Conservation (phyloP, 2,797 vertebrate species). For the Telmatherina bonti region DNA sequence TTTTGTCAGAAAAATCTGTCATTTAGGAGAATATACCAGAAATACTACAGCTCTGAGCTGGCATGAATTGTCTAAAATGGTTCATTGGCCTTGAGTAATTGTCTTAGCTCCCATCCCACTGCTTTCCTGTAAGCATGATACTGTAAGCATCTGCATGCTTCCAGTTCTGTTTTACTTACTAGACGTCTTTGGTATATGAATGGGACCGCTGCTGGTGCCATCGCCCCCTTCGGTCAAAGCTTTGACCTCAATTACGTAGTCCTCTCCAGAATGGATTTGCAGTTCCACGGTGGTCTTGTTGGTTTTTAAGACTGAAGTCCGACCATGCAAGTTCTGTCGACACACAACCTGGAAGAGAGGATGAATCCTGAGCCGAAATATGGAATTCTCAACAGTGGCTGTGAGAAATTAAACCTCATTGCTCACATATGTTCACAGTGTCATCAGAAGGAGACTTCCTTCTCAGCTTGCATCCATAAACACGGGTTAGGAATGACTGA, state of each 20-base stretch:
- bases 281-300: slow-evolving; percentile 90
- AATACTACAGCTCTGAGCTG: neutral
- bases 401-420: too few species aligned
- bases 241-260: slow-evolving; percentile 92
- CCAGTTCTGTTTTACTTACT: slow-evolving; percentile 78
- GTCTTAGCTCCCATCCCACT: slow-evolving; percentile 28
- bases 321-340: slow-evolving; percentile 87
- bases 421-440: slow-evolving; percentile 14
- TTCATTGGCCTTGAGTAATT: neutral
- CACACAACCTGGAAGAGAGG: slow-evolving; percentile 85
- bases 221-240: slow-evolving; percentile 89
- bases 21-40: accelerated
- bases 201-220: slow-evolving; percentile 90
- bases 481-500: too few species aligned
- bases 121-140: slow-evolving; percentile 37
- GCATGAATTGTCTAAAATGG: neutral
- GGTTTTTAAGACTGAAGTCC: slow-evolving; percentile 86
- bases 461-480: too few species aligned
- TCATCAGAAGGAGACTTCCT: neutral
- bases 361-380: neutral
- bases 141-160: slow-evolving; percentile 44
- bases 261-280: slow-evolving; percentile 87
- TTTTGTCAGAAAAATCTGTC: neutral
- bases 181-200: slow-evolving; percentile 92
- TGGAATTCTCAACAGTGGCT: neutral